Base-by-base conservation (phyloP, 2,797 vertebrate species). In the Peromyscus melanophrys region DNA sequence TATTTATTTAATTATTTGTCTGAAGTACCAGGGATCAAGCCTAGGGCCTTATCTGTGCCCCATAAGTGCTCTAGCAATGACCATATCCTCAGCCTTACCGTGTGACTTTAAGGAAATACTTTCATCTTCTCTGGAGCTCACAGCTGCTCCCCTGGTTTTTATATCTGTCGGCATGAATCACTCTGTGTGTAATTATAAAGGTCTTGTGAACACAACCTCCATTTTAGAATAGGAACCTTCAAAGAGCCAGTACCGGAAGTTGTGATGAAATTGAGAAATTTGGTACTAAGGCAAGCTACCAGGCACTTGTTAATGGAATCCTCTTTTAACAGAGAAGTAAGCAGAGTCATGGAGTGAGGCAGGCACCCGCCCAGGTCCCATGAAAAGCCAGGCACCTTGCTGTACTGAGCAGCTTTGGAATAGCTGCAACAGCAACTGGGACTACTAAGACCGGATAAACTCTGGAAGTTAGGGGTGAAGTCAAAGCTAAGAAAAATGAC, bases 201-300 rank as follows among this genome's bases (percentile, higher is more conserved):
- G 65, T 40, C 34, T 69, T 85, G 46, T 52, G 84, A 80, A 80
- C 87, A 89, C 10, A 91, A 46, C 13, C 8, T 43, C 34, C 82
- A 59, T 71, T 52, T 84, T 55, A 80, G 95, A n/a, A n/a, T n/a
- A n/a, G n/a, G 73, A 95, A 96, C 19, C 19, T 59, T 67, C 49
- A 76, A 14, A 57, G 21, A 81, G 31, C 19, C 25, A 46, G 21
- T 63, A 49, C 40, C 65, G 69, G n/a, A 83, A 61, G 9, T 16
- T 81, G 31, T 27, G 40, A 69, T 89, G 73, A 81, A 52, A 55
- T 1, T 57, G 84, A 84, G 59, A 89, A 75, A 69, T 37, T 17
- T 73, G 63, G 57, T 29, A 46, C 65, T 75, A 89, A 95, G 57
- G 69, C 78, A 59, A 61, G 25, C 71, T 46, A 6, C 34, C 19